phyloP scores from a whole-genome alignment of 2,113 vertebrate genomes.

The Marcusenius ussheri region DNA sequence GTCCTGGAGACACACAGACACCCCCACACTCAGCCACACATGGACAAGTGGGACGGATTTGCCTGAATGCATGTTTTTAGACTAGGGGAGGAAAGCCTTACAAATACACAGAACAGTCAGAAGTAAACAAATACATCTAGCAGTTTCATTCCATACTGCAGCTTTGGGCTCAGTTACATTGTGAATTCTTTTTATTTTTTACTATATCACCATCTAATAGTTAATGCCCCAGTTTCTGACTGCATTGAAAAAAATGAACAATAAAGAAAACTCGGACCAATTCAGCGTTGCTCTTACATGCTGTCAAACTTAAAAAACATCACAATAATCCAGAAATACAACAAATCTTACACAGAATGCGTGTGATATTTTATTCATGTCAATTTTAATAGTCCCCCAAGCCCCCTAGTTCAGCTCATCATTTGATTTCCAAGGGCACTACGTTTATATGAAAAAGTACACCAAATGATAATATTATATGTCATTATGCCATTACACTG shows the following conservation, averaged over 20 bases:
- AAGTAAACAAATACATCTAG: neutral
- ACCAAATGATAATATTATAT: neutral
- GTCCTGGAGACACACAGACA: neutral
- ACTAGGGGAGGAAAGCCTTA: neutral
- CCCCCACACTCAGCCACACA: neutral
- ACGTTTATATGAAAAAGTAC: neutral
- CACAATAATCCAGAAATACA: neutral
- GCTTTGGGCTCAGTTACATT: constrained; percentile 15
- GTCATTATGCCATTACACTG: neutral
- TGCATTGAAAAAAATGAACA: neutral
- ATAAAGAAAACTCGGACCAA: neutral
- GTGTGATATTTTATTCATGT: neutral
- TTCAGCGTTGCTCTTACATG: neutral
- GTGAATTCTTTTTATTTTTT: constrained; percentile 54
- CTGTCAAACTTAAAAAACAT: neutral
- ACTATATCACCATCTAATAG: neutral
- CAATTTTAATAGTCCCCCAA: neutral
- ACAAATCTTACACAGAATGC: constrained; percentile 47
- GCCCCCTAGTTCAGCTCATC: neutral
- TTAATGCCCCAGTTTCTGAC: neutral
- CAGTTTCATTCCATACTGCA: neutral
- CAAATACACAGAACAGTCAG: neutral
- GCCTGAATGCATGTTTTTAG: neutral
- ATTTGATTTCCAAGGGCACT: neutral
- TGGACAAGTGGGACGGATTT: neutral